Base-by-base conservation (phyloP, 2,797 vertebrate genomes). In the Oryzias dopingdopingensis region DNA sequence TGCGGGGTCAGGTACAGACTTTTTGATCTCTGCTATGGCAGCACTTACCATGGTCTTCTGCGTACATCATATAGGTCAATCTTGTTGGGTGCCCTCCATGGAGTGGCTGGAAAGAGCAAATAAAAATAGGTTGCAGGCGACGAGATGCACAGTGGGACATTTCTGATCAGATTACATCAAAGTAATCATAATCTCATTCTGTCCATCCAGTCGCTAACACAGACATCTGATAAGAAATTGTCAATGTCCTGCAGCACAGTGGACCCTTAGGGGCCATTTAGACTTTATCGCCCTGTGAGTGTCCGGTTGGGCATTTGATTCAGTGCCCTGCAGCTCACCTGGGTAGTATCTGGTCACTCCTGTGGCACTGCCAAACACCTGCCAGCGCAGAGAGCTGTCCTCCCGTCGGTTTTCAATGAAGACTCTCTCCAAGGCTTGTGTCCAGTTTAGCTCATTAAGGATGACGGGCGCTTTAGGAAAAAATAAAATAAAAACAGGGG, bases 391-490 rank as follows among this genome's bases (percentile, higher is more conserved):
- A 0, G 96, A 96, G 43, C 94, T 94, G 86, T 99, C 97, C 52
- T 95, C 95, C 52, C 92, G 91, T 0, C 93, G 90, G 86, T 99
- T 99, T 76, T 96, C 94, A 0, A 96, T 95, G 81, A 99, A 99
- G 43, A 97, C 93, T 0, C 94, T 91, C 87, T 99, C 97, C 85
- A 99, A 88, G 0, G 95, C 92, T 77, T 98, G 95, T 0, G 97
- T 99, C 97, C 96, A 99, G 91, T 98, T 99, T 71, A 98, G 85
- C 86, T 99, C 97, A 0, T 99, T 99, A 24, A 99, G 93, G 83
- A 99, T 98, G 59, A 96, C 92, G 0, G 96, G 96, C 50, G 97
- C 97, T 99, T 85, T 4, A 20, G 22, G 24, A 23, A 32, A 47
- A 70, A 56, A 52, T 2, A 26, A 20, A 23, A 32, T 47, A 3